Evolutionary conservation across 2,797 vertebrate species (phyloP).

Genomic region (Scolopax bukidnonensis): DNA sequence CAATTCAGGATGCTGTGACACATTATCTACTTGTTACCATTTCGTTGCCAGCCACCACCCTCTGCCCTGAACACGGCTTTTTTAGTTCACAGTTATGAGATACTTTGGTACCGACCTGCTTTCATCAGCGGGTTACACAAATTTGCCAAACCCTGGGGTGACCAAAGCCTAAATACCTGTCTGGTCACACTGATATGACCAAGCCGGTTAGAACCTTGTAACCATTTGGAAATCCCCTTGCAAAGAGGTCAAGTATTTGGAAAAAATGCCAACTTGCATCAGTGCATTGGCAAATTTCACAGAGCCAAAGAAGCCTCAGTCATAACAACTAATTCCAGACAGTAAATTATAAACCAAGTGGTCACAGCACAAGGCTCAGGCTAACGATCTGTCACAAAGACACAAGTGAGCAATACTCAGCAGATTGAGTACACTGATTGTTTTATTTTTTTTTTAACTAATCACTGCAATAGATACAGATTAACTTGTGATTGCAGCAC

Average conservation of each 20-base stretch:
- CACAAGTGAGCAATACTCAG: background rate
- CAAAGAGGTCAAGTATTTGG: background rate
- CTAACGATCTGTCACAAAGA: background rate
- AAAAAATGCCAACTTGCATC: background rate
- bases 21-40: background rate
- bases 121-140: background rate
- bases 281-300: background rate
- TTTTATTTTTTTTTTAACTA: background rate
- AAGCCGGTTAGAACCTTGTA: background rate
- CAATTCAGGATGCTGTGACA: background rate
- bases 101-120: background rate
- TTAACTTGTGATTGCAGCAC: conserved; percentile 2
- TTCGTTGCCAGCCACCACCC: background rate
- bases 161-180: background rate
- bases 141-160: background rate
- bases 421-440: background rate
- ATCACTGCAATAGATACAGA: background rate
- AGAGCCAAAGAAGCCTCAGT: background rate
- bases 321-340: background rate
- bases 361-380: background rate
- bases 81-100: background rate
- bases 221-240: background rate
- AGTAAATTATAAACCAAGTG: background rate
- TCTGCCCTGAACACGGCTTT: background rate
- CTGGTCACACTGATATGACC: background rate